Percentiles rank a stretch among this genome's conserved stretches.
Conservation (phyloP, 2,888 invertebrate genomes). For the Andrena bucephala region DNA sequence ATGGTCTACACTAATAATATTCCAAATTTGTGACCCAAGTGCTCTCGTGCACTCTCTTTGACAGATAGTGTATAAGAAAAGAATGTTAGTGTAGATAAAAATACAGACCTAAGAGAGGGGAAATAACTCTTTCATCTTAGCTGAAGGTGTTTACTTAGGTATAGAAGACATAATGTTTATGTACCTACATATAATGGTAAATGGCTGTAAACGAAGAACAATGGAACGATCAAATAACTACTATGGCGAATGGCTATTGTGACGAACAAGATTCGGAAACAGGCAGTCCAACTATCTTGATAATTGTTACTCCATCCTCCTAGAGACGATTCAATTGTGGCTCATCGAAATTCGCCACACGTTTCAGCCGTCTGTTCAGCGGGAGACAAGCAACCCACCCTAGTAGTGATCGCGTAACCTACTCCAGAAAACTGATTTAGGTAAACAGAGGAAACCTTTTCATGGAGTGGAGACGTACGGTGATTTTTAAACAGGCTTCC, state of each 20-base stretch:
- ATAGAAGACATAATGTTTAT: not conserved
- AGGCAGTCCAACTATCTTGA: constrained; percentile 39
- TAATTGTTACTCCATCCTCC: constrained; percentile 57
- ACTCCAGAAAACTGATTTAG: constrained; percentile 12
- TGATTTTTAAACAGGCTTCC: not conserved
- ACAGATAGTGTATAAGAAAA: no score
- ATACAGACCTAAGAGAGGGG: no score
- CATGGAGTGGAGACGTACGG: not conserved
- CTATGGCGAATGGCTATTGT: not conserved
- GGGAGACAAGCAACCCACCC: not conserved
- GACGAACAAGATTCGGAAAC: constrained; percentile 31
- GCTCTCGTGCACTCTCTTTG: no score
- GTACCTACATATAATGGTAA: not conserved
- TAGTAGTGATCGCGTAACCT: not conserved
- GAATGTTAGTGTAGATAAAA: no score
- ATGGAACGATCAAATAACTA: not conserved
- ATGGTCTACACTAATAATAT: no score
- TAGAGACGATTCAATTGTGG: constrained; percentile 49
- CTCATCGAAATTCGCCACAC: constrained; percentile 32
- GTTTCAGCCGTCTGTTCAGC: constrained; percentile 17
- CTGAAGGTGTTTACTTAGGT: not conserved
- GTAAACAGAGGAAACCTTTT: not conserved
- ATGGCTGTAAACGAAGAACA: not conserved
- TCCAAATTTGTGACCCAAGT: no score
- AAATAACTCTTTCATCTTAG: not conserved